Evolutionary conservation across 2,888 invertebrate genomes (phyloP), one percentile per base, ranked within the genome.

Genomic region (Aproaerema taeniolella): DNA sequence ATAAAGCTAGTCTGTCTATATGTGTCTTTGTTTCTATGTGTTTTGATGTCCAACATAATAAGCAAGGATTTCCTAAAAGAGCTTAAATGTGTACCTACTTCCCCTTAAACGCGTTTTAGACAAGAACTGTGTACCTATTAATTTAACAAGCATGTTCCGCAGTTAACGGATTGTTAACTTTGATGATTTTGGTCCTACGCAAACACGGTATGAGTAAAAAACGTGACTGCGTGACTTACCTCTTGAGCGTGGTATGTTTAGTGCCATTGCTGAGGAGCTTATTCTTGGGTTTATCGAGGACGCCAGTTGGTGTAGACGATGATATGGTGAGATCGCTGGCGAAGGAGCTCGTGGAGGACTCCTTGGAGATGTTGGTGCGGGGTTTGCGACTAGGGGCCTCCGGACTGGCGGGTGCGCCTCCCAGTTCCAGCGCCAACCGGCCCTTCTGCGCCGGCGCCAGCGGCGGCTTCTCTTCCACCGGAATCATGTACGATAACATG

Each of bases 401-500:
- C 0, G 86, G 78, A 51, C 81, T 80, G 13, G 75, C 73, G 1
- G 77, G 79, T 25, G 52, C 53, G 17, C 66, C 50, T 51, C 70
- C 75, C 49, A 76, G 57, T 41, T 79, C 76, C 66, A 89, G 67
- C 26, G 26, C 26, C 26, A 26, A n/a, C 26, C 26, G 35, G 46
- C 87, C 88, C 45, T 26, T 26, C 5, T 8, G n/a, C 5, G 5
- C 26, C 26, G 75, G 89, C 70, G 58, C 90, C 52, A 90, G 89
- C 39, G 92, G 92, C 39, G 92, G 92, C 72, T 93, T 93, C 69
- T 93, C 92, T 63, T 92, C 93, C 62, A 91, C 90, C 37, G 93
- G 93, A 57, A 93, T 87, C 92, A 93, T 92, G 71, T 93, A 93
- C 53, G 93, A 93, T 85, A 93, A 86, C 93, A 93, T 93, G 42